Percentiles rank a stretch among this genome's conserved stretches.
Evolutionary conservation across 1,140 invertebrate genomes (phyloP).

Genomic region (Procambarus clarkii): DNA sequence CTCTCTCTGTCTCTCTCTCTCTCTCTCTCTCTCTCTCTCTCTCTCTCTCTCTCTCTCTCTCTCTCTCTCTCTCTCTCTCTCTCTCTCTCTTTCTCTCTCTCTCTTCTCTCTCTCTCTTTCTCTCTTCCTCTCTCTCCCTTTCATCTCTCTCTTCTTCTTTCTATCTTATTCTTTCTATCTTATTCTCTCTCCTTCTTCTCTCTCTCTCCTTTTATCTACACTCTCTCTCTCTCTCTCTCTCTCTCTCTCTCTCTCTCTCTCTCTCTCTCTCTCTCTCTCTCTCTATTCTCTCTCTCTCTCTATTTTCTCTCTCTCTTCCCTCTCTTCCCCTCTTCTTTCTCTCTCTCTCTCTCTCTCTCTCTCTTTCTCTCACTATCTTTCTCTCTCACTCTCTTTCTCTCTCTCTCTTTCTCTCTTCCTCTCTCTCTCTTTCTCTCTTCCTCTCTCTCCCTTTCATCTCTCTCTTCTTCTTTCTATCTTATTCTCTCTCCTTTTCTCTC

Average conservation of each 20-base stretch:
- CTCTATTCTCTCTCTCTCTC: no score
- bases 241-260: not conserved
- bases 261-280: not conserved
- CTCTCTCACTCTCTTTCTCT: not conserved
- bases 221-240: slow-evolving; percentile 1
- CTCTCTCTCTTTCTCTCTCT: not conserved
- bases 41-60: not conserved
- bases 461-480: not conserved
- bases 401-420: not conserved
- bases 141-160: no score
- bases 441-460: slow-evolving; percentile 11
- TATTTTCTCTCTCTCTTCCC: not conserved
- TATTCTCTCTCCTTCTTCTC: not conserved
- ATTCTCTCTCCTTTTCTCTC: not conserved
- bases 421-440: slow-evolving; percentile 26
- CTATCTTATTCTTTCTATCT: no score
- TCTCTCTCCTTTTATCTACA: no score
- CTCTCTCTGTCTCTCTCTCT: no score
- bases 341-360: slow-evolving; percentile 1
- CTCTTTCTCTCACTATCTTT: slow-evolving; percentile 6
- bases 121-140: no score
- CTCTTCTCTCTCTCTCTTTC: not conserved
- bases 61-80: not conserved
- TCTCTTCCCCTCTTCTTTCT: not conserved
- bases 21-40: not conserved